Evolutionary conservation across 2,113 vertebrate species (phyloP).

Genomic region (Dasypus novemcinctus): DNA sequence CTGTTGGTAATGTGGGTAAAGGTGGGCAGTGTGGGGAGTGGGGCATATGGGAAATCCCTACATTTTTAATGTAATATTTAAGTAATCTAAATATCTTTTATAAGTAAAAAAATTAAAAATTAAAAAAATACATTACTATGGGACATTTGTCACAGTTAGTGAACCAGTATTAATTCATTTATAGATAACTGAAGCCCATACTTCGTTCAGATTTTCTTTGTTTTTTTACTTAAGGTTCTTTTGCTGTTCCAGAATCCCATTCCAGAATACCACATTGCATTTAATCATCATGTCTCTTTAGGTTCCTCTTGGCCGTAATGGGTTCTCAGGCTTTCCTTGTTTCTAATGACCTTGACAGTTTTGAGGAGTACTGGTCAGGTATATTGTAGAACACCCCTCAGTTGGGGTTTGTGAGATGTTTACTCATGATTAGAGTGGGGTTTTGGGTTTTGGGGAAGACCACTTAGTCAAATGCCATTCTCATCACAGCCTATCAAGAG

Average conservation of each 20-base stretch:
- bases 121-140: no score
- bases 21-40: no score
- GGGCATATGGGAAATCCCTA: no score
- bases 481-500: background rate
- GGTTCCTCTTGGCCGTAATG: no score
- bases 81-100: no score
- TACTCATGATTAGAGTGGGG: background rate
- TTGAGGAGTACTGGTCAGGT: no score
- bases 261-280: background rate
- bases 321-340: no score
- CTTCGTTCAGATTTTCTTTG: background rate
- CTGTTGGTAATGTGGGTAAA: no score
- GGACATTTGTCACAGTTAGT: background rate
- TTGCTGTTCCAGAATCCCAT: background rate
- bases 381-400: background rate
- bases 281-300: no score
- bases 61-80: no score
- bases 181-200: background rate
- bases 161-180: background rate
- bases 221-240: background rate
- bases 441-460: background rate
- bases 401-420: background rate
- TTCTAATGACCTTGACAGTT: no score
- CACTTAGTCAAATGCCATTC: background rate
- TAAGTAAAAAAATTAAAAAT: no score